Evolutionary conservation across 2,113 vertebrate genomes (phyloP).

Genomic region (Thermophis baileyi): DNA sequence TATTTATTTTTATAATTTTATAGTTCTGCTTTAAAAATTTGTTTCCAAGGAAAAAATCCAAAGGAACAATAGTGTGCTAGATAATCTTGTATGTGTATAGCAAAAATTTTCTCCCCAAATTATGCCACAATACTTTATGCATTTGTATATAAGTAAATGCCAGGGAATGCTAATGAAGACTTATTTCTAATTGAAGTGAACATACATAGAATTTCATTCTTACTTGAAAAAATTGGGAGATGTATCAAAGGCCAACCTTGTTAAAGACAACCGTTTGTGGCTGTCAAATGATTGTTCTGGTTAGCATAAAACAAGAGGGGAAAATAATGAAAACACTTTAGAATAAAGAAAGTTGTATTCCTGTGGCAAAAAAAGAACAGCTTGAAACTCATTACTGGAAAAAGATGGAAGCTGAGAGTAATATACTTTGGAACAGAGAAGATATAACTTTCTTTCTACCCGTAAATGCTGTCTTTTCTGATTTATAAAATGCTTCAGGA

Average conservation of each 20-base stretch:
- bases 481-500: constrained; percentile 3
- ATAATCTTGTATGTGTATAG: background rate
- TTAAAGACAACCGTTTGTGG: background rate
- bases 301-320: background rate
- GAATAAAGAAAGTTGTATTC: background rate
- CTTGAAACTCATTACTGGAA: background rate
- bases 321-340: background rate
- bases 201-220: background rate
- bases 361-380: background rate
- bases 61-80: background rate
- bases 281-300: background rate
- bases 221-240: background rate
- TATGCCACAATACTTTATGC: background rate
- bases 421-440: background rate
- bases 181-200: background rate
- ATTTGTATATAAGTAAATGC: background rate
- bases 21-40: background rate
- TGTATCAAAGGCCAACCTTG: background rate
- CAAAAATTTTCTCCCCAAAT: background rate
- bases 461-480: background rate
- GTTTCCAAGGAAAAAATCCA: background rate
- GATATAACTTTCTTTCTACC: background rate
- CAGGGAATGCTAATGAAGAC: background rate
- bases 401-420: background rate
- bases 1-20: background rate